phyloP scores from a whole-genome alignment of 2,113 vertebrate species.

The Pipa parva region DNA sequence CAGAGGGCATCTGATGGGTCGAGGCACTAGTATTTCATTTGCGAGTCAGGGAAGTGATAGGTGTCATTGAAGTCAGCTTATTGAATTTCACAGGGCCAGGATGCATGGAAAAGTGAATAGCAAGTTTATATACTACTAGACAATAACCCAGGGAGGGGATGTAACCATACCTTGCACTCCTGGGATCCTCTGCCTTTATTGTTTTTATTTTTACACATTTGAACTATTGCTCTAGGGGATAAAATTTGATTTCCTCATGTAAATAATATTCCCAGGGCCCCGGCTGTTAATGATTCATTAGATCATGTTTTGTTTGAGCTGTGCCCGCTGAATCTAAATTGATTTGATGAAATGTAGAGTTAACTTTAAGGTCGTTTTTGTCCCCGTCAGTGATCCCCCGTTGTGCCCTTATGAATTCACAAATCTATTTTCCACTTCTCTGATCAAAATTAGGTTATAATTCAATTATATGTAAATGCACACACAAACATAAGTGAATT shows the following conservation, averaged over 20 bases:
- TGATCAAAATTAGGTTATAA: no score
- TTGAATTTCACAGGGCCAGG: background rate
- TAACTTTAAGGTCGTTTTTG: no score
- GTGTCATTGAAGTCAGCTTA: background rate
- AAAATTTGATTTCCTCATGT: background rate
- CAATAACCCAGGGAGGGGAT: background rate
- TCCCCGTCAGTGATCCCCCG: no score
- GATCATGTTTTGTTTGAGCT: background rate
- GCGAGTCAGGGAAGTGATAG: constrained; percentile 1
- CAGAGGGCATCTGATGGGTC: background rate
- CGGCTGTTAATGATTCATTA: background rate
- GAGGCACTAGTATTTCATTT: background rate
- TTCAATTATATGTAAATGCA: no score
- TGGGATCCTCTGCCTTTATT: background rate
- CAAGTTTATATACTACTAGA: background rate
- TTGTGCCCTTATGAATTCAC: no score
- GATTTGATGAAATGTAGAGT: no score
- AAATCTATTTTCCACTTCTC: no score
- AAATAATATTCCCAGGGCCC: background rate
- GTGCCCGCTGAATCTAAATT: no score
- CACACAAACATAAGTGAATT: no score
- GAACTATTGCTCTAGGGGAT: background rate
- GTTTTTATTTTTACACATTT: background rate
- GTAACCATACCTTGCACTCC: background rate
- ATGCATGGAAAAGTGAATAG: background rate